Evolutionary conservation across 2,888 invertebrate species (phyloP).

Genomic region (Sminthurinus aureus): DNA sequence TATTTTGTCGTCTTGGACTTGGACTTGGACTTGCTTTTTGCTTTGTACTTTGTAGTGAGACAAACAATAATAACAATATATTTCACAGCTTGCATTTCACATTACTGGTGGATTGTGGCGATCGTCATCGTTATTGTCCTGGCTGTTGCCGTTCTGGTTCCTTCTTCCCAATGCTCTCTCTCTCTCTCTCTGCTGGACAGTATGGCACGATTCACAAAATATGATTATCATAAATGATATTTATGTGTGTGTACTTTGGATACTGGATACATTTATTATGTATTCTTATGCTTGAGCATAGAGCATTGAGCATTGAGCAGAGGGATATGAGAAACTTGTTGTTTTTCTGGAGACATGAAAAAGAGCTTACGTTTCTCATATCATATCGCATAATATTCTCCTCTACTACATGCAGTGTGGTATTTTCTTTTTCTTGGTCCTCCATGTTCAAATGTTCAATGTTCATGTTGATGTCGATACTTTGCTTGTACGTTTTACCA

Average conservation of each 20-base stretch:
- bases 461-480: background rate
- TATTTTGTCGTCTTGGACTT: too few relatives aligned
- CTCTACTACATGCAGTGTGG: background rate
- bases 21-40: too few relatives aligned
- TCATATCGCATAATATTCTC: too few relatives aligned
- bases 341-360: background rate
- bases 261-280: background rate
- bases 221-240: too few relatives aligned
- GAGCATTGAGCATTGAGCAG: too few relatives aligned
- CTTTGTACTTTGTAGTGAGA: background rate
- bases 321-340: background rate
- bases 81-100: slow-evolving; percentile 1
- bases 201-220: background rate
- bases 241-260: too few relatives aligned
- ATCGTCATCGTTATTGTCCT: background rate
- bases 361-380: too few relatives aligned
- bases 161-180: background rate
- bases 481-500: background rate
- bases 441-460: too few relatives aligned
- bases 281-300: background rate
- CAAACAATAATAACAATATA: background rate
- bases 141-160: background rate
- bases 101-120: background rate
- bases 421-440: background rate
- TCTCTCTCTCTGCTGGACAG: background rate